Conservation (phyloP, 1,140 invertebrate species). For the Saxidomus purpurata region DNA sequence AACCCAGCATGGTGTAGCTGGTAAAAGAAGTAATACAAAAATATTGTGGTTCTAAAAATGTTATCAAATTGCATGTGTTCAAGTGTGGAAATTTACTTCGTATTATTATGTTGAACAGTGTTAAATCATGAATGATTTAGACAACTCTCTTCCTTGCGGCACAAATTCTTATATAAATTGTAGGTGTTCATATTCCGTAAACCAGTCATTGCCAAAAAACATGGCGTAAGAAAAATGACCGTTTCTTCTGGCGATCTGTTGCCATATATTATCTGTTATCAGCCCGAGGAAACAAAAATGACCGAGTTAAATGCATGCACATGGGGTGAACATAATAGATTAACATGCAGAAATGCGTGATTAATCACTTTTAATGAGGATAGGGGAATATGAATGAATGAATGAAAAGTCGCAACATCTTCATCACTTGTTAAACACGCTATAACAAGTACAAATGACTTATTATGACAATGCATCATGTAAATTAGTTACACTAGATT, state of each 20-base stretch:
- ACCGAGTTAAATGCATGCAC: neutral
- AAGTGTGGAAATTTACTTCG: too few species aligned
- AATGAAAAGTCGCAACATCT: neutral
- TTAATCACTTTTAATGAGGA: conserved; percentile 6
- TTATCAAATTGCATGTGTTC: neutral
- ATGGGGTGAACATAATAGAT: neutral
- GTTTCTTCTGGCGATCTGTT: neutral
- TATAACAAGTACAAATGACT: conserved; percentile 13
- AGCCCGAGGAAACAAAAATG: neutral
- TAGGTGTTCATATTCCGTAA: neutral
- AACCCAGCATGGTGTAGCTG: too few species aligned
- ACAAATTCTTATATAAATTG: neutral
- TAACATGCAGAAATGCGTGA: neutral
- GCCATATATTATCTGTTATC: neutral
- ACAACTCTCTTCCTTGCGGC: neutral
- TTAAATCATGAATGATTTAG: conserved; percentile 9
- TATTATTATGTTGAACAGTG: neutral
- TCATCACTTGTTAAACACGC: conserved; percentile 25
- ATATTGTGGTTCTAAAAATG: too few species aligned
- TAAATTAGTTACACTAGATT: neutral
- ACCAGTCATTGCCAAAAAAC: conserved; percentile 12
- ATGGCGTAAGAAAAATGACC: conserved; percentile 21
- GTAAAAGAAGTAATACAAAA: too few species aligned
- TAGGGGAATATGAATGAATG: neutral
- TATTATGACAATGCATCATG: conserved; percentile 7